Evolutionary conservation across 2,797 vertebrate genomes (phyloP), one percentile per base, ranked within the genome.

Genomic region (Saxicola maurus): DNA sequence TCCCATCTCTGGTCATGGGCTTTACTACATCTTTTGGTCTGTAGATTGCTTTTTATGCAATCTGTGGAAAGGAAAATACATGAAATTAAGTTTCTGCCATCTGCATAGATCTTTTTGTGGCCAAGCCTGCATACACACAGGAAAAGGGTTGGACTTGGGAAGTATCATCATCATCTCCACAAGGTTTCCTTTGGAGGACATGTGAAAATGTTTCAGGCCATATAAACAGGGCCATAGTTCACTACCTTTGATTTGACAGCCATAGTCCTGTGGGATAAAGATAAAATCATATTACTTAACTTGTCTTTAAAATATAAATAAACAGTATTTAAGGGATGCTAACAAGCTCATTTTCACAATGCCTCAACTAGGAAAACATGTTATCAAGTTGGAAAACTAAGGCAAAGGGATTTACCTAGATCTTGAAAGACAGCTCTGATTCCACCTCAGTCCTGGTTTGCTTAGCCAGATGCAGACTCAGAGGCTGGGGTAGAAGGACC

Each of bases 251-350:
- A 78, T 76, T 64, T 65, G 55, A 35, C 53, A 89, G 53, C 16
- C 28, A 25, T 73, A 65, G 78, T 90, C 66, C 28, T 28, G 7
- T 43, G 53, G 37, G 57, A 45, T 43, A 65, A 71, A 65, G 35
- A 48, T 53, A 62, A 62, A 51, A 53, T 61, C 8, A 11, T 64
- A 18, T 30, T 4, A 57, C 9, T 73, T 74, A 48, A 43, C 8
- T 77, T 61, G 69, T 25, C 30, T 59, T 78, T 66, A 75, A 48
- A 81, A 83, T 52, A 37, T 7, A 84, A 91, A 80, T 19, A 60
- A 61, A 4, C 13, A 89, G 23, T 9, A 28, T 62, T 83, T 65
- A 57, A 65, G 55, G 77, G 37, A 24, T 57, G n/a, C 17, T 57
- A 71, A 25, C 23, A 45, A 25, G 62, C 56, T 72, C 55, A 31